These are phyloP conservation scores for Periophthalmus modestus DNA, from an alignment of 2,113 vertebrate species.

Conservation along the genomic window DNA sequence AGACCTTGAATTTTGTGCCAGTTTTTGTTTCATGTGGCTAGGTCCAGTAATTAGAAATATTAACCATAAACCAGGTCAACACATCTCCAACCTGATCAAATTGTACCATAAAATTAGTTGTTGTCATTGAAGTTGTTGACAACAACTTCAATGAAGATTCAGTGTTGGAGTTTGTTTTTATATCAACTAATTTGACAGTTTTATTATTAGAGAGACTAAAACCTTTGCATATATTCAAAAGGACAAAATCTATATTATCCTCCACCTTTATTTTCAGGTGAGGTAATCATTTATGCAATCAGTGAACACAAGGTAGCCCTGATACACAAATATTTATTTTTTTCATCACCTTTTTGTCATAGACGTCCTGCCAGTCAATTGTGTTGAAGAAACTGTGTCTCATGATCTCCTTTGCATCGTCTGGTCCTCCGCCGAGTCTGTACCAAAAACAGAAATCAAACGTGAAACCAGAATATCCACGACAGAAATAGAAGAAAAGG, in stretches of 20 bases:
- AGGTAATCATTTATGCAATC: constrained; percentile 38
- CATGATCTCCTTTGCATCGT: constrained; percentile 98
- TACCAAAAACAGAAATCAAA: constrained; percentile 24
- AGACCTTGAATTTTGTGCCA: no score
- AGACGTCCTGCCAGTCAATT: constrained; percentile 95
- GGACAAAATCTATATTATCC: neutral
- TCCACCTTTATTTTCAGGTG: constrained; percentile 7
- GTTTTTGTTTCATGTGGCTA: no score
- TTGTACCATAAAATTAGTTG: no score
- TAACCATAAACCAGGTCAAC: no score
- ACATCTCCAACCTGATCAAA: no score
- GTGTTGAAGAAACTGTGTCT: constrained; percentile 92
- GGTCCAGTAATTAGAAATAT: no score
- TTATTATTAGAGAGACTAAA: no score
- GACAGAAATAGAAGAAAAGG: constrained; percentile 51
- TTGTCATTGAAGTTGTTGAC: no score
- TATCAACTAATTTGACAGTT: no score
- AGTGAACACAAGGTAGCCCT: constrained; percentile 45
- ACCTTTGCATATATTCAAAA: neutral
- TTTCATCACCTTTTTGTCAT: constrained; percentile 92
- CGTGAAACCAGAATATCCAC: constrained; percentile 59
- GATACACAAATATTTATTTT: constrained; percentile 46
- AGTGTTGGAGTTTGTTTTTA: no score
- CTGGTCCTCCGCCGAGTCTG: constrained; percentile 92
- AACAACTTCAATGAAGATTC: no score